Conservation (phyloP, 2,888 invertebrate genomes). For the Archips xylosteana region DNA sequence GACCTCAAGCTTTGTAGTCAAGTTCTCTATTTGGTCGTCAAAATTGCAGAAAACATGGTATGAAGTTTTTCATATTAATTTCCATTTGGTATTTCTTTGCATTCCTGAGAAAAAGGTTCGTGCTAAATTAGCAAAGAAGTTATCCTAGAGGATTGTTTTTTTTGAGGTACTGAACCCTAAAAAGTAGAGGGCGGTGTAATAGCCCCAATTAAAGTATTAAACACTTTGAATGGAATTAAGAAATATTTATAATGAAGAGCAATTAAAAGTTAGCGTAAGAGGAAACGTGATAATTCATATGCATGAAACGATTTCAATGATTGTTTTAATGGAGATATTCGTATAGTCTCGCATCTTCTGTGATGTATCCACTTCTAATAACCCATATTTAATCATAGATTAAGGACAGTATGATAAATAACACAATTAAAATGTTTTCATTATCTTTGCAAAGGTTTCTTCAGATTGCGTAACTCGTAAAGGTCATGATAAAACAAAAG, state of each 20-base stretch:
- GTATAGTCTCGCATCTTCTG: neutral
- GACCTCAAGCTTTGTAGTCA: no score
- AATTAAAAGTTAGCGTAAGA: constrained; percentile 21
- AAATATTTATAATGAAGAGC: constrained; percentile 27
- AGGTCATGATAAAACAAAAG: constrained; percentile 36
- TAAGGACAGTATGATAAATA: constrained; percentile 21
- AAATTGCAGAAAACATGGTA: no score
- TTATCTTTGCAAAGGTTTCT: constrained; percentile 9
- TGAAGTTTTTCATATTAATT: no score
- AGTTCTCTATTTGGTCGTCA: no score
- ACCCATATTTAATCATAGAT: constrained; percentile 24
- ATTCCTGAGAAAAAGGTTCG: no score
- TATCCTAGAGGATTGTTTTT: no score
- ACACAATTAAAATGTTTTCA: constrained; percentile 1
- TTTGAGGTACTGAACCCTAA: neutral
- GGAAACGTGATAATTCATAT: constrained; percentile 25
- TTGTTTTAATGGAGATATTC: constrained; percentile 32
- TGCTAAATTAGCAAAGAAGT: no score
- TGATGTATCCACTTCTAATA: constrained; percentile 8
- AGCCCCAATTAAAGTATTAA: constrained; percentile 25
- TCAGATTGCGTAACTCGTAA: constrained; percentile 11
- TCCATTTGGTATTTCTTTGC: no score
- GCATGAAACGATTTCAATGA: constrained; percentile 25
- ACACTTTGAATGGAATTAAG: constrained; percentile 20
- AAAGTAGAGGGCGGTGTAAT: constrained; percentile 17